Conservation (phyloP, 2,888 invertebrate genomes). For the Trissoscelio sp. region DNA sequence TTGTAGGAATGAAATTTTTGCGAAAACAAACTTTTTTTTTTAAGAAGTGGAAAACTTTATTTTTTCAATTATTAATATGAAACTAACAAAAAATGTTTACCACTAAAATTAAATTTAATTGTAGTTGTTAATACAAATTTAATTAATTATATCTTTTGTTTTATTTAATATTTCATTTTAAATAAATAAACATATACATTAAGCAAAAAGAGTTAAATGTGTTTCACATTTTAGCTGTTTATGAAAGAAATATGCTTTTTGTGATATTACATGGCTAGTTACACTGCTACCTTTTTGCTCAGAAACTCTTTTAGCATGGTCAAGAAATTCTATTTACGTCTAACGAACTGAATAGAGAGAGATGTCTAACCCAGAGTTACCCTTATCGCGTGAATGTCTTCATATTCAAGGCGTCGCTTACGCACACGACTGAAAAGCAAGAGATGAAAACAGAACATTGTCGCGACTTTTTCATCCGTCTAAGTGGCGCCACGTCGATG, state of each 20-base stretch:
- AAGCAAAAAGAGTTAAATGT: no score
- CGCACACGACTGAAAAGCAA: constrained; percentile 6
- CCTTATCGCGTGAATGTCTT: constrained; percentile 17
- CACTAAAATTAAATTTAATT: no score
- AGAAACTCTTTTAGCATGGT: constrained; percentile 10
- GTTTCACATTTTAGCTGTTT: no score
- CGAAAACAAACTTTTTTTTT: background rate
- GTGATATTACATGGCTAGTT: constrained; percentile 6
- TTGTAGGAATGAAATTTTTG: background rate
- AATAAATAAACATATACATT: no score
- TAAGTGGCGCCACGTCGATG: constrained; percentile 36
- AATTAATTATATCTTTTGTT: no score
- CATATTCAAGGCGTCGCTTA: constrained; percentile 30
- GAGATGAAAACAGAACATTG: constrained; percentile 29
- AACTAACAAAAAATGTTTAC: no score
- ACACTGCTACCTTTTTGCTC: constrained; percentile 15
- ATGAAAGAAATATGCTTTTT: no score
- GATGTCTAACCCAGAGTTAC: constrained; percentile 10
- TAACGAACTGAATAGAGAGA: constrained; percentile 23
- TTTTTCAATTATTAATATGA: no score
- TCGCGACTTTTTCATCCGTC: constrained; percentile 22
- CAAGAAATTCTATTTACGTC: constrained; percentile 34
- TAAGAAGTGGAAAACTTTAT: no score
- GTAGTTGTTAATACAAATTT: no score
- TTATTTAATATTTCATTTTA: no score